Conservation (phyloP, 2,113 vertebrate genomes). For the Varanus salvator region DNA sequence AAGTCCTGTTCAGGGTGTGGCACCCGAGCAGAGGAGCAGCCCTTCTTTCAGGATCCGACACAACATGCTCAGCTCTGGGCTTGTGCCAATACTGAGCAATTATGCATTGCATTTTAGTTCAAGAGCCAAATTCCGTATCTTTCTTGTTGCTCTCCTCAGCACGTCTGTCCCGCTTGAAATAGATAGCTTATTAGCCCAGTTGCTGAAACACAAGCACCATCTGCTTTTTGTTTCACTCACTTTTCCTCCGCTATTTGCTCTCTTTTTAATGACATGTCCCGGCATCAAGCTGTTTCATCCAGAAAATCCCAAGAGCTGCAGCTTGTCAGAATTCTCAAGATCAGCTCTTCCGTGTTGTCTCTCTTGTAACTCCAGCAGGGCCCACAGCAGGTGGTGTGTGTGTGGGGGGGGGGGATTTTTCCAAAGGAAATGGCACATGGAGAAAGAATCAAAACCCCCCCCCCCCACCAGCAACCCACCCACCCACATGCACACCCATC, state of each 20-base stretch:
- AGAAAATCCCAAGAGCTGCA: neutral
- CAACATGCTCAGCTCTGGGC: neutral
- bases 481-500: too few species aligned
- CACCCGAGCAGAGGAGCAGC: neutral
- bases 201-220: neutral
- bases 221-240: neutral
- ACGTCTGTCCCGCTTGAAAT: neutral
- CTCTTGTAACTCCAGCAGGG: neutral
- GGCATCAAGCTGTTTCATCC: neutral
- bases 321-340: neutral
- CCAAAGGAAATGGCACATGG: neutral
- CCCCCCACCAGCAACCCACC: neutral
- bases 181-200: neutral
- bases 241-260: neutral
- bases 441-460: neutral
- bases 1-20: neutral
- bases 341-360: neutral
- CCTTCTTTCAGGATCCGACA: slow-evolving; percentile 13
- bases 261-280: neutral
- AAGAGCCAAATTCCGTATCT: neutral
- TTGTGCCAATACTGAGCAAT: slow-evolving; percentile 1
- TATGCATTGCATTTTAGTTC: neutral
- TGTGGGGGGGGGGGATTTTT: neutral
- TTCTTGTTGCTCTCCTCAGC: slow-evolving; percentile 7
- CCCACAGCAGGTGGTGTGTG: too few species aligned